A percentile compares a stretch with the other conserved stretches of the same genome.
These are phyloP conservation scores for Alitta virens DNA, from an alignment of 2,888 invertebrate species.

Conservation along the genomic window DNA sequence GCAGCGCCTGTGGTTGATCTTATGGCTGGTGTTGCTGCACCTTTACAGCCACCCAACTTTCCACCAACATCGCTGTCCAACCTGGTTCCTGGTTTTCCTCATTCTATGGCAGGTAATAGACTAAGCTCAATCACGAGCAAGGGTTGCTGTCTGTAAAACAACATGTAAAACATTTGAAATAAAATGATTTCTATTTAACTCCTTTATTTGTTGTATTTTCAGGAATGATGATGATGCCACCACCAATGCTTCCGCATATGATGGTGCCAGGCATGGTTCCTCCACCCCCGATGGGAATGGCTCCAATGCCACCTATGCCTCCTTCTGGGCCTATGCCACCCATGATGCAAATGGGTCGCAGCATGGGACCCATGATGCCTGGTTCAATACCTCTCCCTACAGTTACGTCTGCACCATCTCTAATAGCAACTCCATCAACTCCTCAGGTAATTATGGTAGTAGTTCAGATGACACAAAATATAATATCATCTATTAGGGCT, in stretches of 20 bases:
- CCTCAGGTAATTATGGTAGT: constrained; percentile 7
- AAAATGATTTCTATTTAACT: background rate
- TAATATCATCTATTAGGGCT: too few relatives aligned
- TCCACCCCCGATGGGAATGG: constrained; percentile 3
- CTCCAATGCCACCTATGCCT: background rate
- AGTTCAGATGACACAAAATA: background rate
- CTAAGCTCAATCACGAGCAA: background rate
- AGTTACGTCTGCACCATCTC: constrained; percentile 1
- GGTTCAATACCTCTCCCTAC: constrained; percentile 7
- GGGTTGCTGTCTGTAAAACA: too few relatives aligned
- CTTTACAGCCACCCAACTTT: background rate
- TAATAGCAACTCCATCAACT: background rate
- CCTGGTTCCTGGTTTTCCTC: constrained; percentile 6
- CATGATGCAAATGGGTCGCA: background rate
- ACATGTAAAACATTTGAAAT: background rate
- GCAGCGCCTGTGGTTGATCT: background rate
- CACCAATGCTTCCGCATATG: constrained; percentile 10
- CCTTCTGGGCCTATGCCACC: too few relatives aligned
- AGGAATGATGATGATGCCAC: constrained; percentile 11
- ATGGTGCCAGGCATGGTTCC: constrained; percentile 14
- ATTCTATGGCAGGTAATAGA: background rate
- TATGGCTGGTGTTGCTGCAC: background rate
- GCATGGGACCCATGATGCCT: background rate
- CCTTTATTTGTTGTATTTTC: background rate
- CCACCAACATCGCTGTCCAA: background rate